phyloP scores from a whole-genome alignment of 1,140 invertebrate species.

The Adoxophyes honmai region DNA sequence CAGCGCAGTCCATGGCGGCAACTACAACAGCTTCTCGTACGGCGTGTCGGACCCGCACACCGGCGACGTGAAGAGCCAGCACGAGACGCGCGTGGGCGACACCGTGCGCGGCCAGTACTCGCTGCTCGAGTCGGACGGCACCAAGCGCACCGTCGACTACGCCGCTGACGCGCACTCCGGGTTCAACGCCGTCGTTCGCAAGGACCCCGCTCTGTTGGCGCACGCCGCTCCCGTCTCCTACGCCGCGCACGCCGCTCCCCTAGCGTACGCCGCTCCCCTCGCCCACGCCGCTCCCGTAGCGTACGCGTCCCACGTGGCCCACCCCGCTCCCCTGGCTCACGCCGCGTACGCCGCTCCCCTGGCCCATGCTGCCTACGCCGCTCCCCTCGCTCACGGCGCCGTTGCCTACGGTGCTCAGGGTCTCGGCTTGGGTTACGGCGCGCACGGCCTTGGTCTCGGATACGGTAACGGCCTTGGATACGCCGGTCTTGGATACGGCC shows the following conservation, averaged over 20 bases:
- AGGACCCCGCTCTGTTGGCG: conserved; percentile 1
- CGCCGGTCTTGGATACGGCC: conserved; percentile 10
- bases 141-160: conserved; percentile 70
- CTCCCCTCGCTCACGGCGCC: background rate
- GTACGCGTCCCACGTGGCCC: conserved; percentile 20
- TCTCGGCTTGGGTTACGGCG: background rate
- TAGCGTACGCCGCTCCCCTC: conserved; percentile 38
- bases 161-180: conserved; percentile 42
- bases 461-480: conserved; percentile 10
- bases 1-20: conserved; percentile 32
- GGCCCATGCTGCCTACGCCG: background rate
- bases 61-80: conserved; percentile 73
- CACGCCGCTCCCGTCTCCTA: conserved; percentile 25
- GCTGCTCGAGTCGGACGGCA: conserved; percentile 67
- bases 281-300: conserved; percentile 28
- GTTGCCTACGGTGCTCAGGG: conserved; percentile 4
- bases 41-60: conserved; percentile 71
- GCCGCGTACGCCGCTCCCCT: background rate
- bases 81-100: conserved; percentile 76
- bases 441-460: background rate
- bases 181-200: no score
- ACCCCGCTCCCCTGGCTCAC: conserved; percentile 22
- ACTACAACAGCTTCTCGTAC: conserved; percentile 60
- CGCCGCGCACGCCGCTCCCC: conserved; percentile 26
- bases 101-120: conserved; percentile 76